phyloP scores from a whole-genome alignment of 2,113 vertebrate species.

The Salvelinus namaycush region DNA sequence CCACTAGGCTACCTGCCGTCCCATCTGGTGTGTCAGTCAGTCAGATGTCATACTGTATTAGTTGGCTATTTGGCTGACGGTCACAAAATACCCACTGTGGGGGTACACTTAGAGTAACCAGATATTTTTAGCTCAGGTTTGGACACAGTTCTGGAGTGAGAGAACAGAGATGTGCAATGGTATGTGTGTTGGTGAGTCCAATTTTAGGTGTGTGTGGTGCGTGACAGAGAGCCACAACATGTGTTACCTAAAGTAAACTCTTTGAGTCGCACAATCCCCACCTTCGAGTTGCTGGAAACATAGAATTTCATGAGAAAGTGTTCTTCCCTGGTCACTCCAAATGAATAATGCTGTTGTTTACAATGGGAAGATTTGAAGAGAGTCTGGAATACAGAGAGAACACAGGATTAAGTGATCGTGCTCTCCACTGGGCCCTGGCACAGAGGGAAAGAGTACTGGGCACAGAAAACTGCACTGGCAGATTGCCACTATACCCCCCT shows the following conservation, averaged over 20 bases:
- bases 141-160: background rate
- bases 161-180: background rate
- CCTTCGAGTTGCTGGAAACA: background rate
- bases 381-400: no score
- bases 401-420: no score
- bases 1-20: no score
- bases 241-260: background rate
- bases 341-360: background rate
- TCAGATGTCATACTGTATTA: background rate
- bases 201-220: background rate
- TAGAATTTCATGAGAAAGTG: background rate
- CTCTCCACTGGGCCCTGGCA: no score
- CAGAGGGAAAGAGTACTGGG: no score
- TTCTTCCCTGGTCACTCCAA: background rate
- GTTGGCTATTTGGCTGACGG: conserved; percentile 5
- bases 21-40: conserved; percentile 38
- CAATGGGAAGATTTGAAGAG: no score
- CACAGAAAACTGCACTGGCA: no score
- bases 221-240: background rate
- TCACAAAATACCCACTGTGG: conserved; percentile 47
- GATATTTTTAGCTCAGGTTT: conserved; percentile 15
- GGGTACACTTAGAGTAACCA: conserved; percentile 15
- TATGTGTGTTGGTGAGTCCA: background rate
- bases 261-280: background rate
- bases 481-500: no score